Conservation (phyloP, 2,888 invertebrate species). For the Cephus spinipes region DNA sequence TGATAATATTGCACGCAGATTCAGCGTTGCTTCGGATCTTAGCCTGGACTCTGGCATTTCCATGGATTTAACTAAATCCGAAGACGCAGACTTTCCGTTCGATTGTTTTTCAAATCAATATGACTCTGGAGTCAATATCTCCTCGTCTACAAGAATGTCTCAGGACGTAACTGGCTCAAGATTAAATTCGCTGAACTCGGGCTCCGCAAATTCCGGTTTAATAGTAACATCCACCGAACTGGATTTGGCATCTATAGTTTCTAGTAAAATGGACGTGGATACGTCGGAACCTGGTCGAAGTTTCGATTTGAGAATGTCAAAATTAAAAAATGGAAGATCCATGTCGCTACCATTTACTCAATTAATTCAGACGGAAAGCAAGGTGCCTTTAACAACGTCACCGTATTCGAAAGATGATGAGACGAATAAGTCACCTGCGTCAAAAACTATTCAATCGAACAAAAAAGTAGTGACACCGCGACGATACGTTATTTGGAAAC, state of each 20-base stretch:
- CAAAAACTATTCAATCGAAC: not conserved
- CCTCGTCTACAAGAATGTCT: constrained; percentile 33
- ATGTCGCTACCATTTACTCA: not conserved
- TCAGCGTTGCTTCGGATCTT: constrained; percentile 19
- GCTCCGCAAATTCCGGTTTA: not conserved
- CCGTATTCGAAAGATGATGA: not conserved
- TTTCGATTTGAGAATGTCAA: not conserved
- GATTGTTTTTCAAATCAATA: constrained; percentile 36
- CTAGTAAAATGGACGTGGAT: not conserved
- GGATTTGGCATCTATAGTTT: not conserved
- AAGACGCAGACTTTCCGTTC: constrained; percentile 29
- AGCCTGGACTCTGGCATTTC: constrained; percentile 53
- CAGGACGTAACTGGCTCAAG: constrained; percentile 6
- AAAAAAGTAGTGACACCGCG: constrained; percentile 40
- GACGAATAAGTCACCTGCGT: not conserved
- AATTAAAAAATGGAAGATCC: not conserved
- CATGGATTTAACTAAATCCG: constrained; percentile 44
- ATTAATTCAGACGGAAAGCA: not conserved
- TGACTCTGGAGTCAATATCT: constrained; percentile 46
- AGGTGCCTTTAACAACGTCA: not conserved
- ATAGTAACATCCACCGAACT: not conserved
- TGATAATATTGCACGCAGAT: not conserved
- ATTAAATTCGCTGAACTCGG: not conserved
- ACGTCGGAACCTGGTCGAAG: not conserved
- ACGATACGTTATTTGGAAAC: constrained; percentile 50